Evolutionary conservation across 2,113 vertebrate species (phyloP).

Genomic region (Oreochromis tanganicae): DNA sequence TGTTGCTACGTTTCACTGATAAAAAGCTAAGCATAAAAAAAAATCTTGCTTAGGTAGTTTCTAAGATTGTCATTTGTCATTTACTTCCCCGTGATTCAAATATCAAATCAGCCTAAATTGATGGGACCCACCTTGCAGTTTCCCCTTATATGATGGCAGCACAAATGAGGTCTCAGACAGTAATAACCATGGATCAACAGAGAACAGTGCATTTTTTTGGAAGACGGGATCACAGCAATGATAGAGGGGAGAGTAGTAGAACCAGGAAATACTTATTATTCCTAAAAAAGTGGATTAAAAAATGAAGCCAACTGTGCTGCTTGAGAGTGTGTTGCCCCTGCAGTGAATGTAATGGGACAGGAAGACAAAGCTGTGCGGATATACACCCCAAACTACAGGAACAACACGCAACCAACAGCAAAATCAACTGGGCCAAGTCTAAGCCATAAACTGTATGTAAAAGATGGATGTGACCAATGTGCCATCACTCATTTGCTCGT

Average conservation of each 20-base stretch:
- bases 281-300: not conserved
- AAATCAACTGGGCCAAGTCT: not conserved
- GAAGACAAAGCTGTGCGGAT: not conserved
- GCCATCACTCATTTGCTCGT: not conserved
- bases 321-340: not conserved
- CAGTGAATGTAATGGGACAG: not conserved
- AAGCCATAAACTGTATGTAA: not conserved
- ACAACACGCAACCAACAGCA: not conserved
- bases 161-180: not conserved
- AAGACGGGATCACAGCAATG: not conserved
- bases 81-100: not conserved
- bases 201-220: not conserved
- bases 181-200: not conserved
- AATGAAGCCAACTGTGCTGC: not conserved
- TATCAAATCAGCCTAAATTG: not conserved
- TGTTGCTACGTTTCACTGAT: fast-evolving
- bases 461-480: not conserved
- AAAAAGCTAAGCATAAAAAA: not conserved
- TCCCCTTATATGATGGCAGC: fast-evolving
- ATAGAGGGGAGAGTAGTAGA: not conserved
- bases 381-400: not conserved
- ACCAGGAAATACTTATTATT: not conserved
- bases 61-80: not conserved
- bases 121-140: not conserved
- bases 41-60: not conserved